phyloP scores from a whole-genome alignment of 2,113 vertebrate genomes.

The Larimichthys crocea region DNA sequence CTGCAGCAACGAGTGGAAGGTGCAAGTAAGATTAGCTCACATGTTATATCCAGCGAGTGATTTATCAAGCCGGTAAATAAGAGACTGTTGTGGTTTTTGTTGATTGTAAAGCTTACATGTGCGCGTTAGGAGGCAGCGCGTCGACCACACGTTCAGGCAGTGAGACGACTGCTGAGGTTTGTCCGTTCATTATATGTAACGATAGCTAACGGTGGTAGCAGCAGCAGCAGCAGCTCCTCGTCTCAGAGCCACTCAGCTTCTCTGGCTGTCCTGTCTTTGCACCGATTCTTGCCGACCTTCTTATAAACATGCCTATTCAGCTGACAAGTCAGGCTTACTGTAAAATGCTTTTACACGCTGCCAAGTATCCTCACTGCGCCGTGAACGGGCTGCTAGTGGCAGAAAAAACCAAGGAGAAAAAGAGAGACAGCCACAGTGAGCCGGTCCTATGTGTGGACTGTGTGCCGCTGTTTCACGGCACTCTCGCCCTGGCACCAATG shows the following conservation, averaged over 20 bases:
- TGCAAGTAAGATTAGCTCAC: constrained; percentile 55
- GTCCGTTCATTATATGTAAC: constrained; percentile 41
- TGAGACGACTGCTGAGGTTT: constrained; percentile 40
- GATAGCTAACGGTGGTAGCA: constrained; percentile 65
- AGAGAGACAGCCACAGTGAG: constrained; percentile 77
- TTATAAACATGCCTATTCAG: constrained; percentile 87
- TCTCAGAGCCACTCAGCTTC: constrained; percentile 20
- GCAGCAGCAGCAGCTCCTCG: constrained; percentile 4
- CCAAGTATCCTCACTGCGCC: constrained; percentile 93
- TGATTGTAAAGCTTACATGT: constrained; percentile 12
- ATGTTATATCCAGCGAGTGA: background rate
- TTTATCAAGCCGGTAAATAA: background rate
- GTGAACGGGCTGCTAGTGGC: constrained; percentile 94
- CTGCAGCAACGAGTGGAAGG: constrained; percentile 42
- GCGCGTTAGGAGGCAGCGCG: background rate
- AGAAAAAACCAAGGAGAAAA: constrained; percentile 88
- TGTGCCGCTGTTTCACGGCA: constrained; percentile 95
- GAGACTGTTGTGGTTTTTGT: background rate
- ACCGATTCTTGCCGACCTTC: background rate
- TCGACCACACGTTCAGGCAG: background rate
- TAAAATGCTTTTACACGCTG: constrained; percentile 95
- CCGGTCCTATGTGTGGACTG: constrained; percentile 93
- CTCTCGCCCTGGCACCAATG: constrained; percentile 94
- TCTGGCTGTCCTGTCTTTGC: constrained; percentile 6
- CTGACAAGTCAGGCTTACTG: constrained; percentile 96